Evolutionary conservation across 2,888 invertebrate genomes (phyloP), one percentile per base, ranked within the genome.

Genomic region (Himalopsyche anomala): DNA sequence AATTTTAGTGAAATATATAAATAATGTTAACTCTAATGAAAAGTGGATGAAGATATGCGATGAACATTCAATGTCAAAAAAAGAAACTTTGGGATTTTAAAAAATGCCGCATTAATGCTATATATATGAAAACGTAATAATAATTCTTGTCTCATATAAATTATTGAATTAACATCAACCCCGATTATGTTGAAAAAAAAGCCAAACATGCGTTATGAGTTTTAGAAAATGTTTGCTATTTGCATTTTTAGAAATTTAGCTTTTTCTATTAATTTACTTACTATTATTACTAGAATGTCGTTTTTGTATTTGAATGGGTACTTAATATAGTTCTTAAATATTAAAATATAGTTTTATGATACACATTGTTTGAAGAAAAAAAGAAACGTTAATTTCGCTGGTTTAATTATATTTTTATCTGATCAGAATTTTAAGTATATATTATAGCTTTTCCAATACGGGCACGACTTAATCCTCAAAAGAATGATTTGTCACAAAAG

Each of bases 311-410:
- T 56, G 17, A 83, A 83, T 85, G 45, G 15, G 82, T 85, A 85
- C 83, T 85, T 62, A 85, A 62, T 36, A 83, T 84, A 85, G n/a
- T 85, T 85, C 28, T 82, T 28, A 84, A 42, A 84, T 54, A 83
- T 85, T 83, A 55, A 54, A 84, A 54, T 38, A 82, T 54, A 84
- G 62, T 84, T 85, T 62, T 85, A 84, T 56, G 83, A 19, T 85
- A 62, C 69, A 84, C 74, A 62, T 62, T 56, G 11, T 85, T 28
- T 84, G 15, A 12, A 51, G 15, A 51, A 51, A 51, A 51, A 51
- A 51, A 11, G 8, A 15, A 15, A 51, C 1, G 42, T 42, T 42
- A 4, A 5, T 5, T 15, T 45, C 9, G 45, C 8, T 51, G 51
- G 15, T 51, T 15, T 51, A 51, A 15, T 2, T 51, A 5, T 51